These are phyloP conservation scores for Ceriagrion tenellum DNA, from an alignment of 2,888 invertebrate genomes.

Conservation along the genomic window DNA sequence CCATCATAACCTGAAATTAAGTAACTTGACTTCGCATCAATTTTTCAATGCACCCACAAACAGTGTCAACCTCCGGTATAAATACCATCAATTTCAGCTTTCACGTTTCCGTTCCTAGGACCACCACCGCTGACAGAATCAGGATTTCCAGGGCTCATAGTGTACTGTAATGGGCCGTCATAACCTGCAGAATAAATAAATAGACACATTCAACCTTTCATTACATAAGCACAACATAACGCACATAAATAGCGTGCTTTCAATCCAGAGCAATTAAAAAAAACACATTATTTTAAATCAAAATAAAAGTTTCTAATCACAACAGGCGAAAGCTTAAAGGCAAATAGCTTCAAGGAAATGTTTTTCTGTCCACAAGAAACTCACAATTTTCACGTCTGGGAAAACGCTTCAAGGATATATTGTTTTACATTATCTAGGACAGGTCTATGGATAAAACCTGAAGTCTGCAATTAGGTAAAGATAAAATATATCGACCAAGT, in stretches of 20 bases:
- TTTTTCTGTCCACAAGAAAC: too few species aligned
- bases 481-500: background rate
- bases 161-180: conserved; percentile 93
- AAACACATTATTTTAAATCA: too few species aligned
- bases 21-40: conserved; percentile 36
- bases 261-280: too few species aligned
- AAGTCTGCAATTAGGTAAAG: too few species aligned
- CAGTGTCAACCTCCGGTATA: background rate
- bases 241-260: too few species aligned
- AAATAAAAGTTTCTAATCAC: too few species aligned
- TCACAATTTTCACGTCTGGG: too few species aligned
- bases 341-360: too few species aligned
- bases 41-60: background rate
- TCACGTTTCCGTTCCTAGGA: conserved; percentile 51
- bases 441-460: background rate
- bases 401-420: too few species aligned
- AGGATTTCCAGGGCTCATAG: conserved; percentile 89
- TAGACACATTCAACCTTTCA: background rate
- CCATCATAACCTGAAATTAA: conserved; percentile 52
- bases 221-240: too few species aligned
- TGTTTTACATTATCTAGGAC: background rate
- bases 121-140: conserved; percentile 78
- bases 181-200: conserved; percentile 81
- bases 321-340: too few species aligned
- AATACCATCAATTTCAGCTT: conserved; percentile 54